These are phyloP conservation scores for Gymnocheta viridis DNA, from an alignment of 2,888 invertebrate species.

Conservation along the genomic window DNA sequence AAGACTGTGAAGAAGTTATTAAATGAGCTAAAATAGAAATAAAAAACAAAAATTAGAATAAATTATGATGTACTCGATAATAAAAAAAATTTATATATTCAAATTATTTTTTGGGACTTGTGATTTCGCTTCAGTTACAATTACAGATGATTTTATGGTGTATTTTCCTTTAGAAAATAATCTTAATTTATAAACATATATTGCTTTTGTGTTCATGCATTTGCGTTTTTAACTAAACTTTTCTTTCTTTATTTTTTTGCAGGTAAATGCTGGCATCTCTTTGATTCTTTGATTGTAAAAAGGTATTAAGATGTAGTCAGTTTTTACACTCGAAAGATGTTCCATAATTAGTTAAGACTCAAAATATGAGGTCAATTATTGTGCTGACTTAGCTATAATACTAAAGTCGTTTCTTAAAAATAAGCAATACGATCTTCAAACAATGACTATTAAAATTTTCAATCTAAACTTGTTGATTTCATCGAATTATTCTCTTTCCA, in stretches of 20 bases:
- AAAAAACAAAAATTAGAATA: slow-evolving; percentile 23
- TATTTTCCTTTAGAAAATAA: slow-evolving; percentile 32
- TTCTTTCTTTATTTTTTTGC: background rate
- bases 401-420: too few relatives aligned
- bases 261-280: slow-evolving; percentile 41
- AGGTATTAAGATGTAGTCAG: too few relatives aligned
- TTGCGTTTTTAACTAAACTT: background rate
- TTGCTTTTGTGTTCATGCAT: background rate
- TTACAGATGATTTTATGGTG: slow-evolving; percentile 14
- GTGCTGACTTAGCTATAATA: too few relatives aligned
- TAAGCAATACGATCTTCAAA: too few relatives aligned
- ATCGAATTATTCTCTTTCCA: too few relatives aligned
- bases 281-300: slow-evolving; percentile 29
- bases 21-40: slow-evolving; percentile 28
- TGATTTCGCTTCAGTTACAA: background rate
- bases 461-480: too few relatives aligned
- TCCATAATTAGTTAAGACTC: too few relatives aligned
- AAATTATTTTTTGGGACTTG: background rate
- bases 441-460: too few relatives aligned
- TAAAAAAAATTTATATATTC: slow-evolving; percentile 11
- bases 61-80: slow-evolving; percentile 23
- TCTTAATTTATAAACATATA: background rate
- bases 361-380: too few relatives aligned
- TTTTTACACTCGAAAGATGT: too few relatives aligned
- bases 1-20: slow-evolving; percentile 15